Evolutionary conservation across 1,140 invertebrate species (phyloP).

Genomic region (Paraescarpia echinospica): DNA sequence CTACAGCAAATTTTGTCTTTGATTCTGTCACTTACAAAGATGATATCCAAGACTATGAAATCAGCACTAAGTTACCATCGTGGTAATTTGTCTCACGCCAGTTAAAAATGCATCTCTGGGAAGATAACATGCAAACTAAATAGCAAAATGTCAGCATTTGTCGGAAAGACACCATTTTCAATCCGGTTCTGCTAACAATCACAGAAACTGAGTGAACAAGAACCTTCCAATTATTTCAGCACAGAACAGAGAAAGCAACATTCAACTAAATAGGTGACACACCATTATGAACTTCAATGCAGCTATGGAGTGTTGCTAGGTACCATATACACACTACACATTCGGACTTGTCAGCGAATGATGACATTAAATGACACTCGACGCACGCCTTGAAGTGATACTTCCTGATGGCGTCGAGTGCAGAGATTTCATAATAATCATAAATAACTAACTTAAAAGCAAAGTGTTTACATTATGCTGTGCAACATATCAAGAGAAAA

Average conservation of each 20-base stretch:
- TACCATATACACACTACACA: not conserved
- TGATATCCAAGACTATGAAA: not conserved
- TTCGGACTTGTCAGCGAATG: not conserved
- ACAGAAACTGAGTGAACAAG: not conserved
- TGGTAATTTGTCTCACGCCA: not conserved
- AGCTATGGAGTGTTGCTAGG: not conserved
- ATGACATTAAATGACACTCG: not conserved
- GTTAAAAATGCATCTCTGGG: not conserved
- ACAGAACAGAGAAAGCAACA: not conserved
- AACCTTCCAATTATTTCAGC: not conserved
- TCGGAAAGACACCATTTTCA: not conserved
- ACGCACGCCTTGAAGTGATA: not conserved
- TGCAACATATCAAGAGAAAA: not conserved
- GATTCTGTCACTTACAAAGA: not conserved
- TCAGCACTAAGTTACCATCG: not conserved
- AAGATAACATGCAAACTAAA: not conserved
- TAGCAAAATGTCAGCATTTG: not conserved
- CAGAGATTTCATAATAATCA: not conserved
- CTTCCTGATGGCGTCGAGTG: not conserved
- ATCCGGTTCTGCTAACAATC: not conserved
- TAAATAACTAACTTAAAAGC: not conserved
- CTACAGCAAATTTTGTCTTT: not conserved
- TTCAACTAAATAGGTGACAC: not conserved
- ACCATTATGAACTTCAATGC: not conserved
- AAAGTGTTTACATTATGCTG: not conserved